A percentile compares a stretch with the other conserved stretches of the same genome.
phyloP scores from a whole-genome alignment of 2,113 vertebrate species.

The Platycercus adscitus region DNA sequence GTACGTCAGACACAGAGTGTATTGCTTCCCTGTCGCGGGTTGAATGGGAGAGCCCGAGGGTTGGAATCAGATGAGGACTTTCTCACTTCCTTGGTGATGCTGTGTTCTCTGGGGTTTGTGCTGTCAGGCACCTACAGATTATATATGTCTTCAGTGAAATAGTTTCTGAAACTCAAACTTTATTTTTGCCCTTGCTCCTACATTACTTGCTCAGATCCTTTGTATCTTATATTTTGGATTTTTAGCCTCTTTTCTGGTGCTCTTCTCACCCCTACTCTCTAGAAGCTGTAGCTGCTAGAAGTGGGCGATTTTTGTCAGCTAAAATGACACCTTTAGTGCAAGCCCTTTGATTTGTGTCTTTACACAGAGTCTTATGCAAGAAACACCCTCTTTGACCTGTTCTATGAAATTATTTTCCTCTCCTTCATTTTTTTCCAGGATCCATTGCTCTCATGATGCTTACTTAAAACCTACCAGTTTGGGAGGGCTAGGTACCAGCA shows the following conservation, averaged over 20 bases:
- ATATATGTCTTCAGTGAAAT: neutral
- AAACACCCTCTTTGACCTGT: conserved; percentile 23
- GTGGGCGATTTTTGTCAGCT: conserved; percentile 1
- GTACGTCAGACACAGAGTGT: conserved; percentile 39
- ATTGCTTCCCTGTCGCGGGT: rapidly evolving
- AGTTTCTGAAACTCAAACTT: neutral
- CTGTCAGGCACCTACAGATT: neutral
- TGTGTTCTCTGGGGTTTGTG: neutral
- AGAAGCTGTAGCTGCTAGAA: neutral
- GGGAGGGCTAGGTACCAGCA: neutral
- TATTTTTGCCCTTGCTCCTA: neutral
- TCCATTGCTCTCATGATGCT: neutral
- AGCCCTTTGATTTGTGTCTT: conserved; percentile 41
- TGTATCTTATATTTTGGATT: neutral
- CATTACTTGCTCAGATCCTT: neutral
- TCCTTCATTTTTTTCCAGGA: neutral
- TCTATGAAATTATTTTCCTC: conserved; percentile 16
- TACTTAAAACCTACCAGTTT: neutral
- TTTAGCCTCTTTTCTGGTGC: neutral
- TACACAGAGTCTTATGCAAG: conserved; percentile 40
- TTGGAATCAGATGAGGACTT: neutral
- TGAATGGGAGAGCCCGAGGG: neutral
- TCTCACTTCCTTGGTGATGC: neutral
- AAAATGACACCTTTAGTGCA: conserved; percentile 17
- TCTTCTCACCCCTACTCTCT: neutral